Evolutionary conservation across 1,140 invertebrate species (phyloP).

Genomic region (Planococcus citri): DNA sequence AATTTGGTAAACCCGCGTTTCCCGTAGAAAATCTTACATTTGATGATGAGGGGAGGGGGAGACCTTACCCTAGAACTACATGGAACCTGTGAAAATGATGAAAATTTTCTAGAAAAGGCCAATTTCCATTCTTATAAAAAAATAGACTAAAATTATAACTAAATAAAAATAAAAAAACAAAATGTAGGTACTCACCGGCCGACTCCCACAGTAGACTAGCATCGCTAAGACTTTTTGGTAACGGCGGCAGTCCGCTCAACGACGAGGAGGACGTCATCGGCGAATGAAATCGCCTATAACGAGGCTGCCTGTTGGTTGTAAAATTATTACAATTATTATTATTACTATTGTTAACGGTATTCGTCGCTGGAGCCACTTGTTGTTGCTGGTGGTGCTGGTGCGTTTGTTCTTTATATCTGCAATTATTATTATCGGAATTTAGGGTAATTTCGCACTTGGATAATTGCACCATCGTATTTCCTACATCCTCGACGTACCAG

Average conservation of each 20-base stretch:
- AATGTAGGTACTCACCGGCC: conserved; percentile 23
- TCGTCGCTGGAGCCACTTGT: not conserved
- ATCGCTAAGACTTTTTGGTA: conserved; percentile 70
- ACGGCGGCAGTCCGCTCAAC: conserved; percentile 55
- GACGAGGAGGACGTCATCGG: conserved; percentile 35
- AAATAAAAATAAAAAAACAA: not conserved
- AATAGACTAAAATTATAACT: no score
- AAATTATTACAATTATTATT: not conserved
- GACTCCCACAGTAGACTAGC: conserved; percentile 44
- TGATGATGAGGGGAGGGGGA: no score
- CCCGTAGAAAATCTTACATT: no score
- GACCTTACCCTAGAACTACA: no score
- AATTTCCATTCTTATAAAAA: no score
- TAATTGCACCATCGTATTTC: conserved; percentile 33
- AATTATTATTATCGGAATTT: conserved; percentile 27
- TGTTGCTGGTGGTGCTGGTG: no score
- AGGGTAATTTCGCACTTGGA: conserved; percentile 38
- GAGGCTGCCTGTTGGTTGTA: not conserved
- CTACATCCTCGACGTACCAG: conserved; percentile 36
- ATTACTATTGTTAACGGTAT: not conserved
- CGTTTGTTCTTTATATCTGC: not conserved
- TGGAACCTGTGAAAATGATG: no score
- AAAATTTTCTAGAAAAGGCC: no score
- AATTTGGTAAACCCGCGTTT: no score
- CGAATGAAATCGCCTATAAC: not conserved